Evolutionary conservation across 2,888 invertebrate genomes (phyloP).

Genomic region (Philonicus albiceps): DNA sequence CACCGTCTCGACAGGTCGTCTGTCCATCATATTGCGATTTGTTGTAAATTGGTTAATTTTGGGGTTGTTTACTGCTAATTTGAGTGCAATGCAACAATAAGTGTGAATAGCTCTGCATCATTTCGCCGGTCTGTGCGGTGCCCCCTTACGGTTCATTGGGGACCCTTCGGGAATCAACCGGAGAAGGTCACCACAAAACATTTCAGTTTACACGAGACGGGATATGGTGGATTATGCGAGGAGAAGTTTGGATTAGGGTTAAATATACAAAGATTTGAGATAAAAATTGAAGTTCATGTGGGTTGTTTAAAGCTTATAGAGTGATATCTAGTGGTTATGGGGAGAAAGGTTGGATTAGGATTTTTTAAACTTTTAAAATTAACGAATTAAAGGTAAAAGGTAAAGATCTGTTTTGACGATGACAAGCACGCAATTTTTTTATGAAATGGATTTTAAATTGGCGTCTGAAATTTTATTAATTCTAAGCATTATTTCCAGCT

Average conservation of each 20-base stretch:
- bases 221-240: neutral
- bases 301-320: neutral
- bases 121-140: neutral
- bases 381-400: too few species aligned
- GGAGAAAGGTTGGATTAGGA: neutral
- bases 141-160: neutral
- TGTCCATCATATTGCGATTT: neutral
- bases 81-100: neutral
- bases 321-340: neutral
- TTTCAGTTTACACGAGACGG: neutral
- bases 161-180: neutral
- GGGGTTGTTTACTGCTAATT: conserved; percentile 20
- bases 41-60: conserved; percentile 10
- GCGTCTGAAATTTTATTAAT: too few species aligned
- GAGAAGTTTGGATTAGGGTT: neutral
- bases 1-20: neutral
- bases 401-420: neutral
- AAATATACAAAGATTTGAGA: neutral
- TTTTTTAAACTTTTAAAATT: neutral
- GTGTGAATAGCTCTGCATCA: conserved; percentile 10
- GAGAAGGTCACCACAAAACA: neutral
- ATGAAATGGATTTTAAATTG: too few species aligned
- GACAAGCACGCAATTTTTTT: too few species aligned
- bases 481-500: too few species aligned
- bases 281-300: neutral